Percentiles rank a stretch among this genome's conserved stretches.
Conservation (phyloP, 2,113 vertebrate genomes). For the Sylvia atricapilla region DNA sequence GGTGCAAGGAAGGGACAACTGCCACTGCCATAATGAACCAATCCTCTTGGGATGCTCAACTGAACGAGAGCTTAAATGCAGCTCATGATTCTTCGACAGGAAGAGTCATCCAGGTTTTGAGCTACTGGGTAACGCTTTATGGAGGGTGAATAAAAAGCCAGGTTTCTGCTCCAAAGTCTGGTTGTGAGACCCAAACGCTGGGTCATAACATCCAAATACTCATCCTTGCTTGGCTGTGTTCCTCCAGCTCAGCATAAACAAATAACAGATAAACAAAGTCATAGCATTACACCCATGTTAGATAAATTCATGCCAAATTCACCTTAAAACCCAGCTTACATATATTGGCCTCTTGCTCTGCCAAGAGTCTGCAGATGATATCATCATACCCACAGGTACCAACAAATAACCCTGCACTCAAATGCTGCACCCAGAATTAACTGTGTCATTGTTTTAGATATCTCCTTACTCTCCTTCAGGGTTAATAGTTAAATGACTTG, state of each 20-base stretch:
- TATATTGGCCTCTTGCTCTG: background rate
- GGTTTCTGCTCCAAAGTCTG: background rate
- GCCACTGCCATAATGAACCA: fast-evolving
- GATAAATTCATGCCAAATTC: background rate
- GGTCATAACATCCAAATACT: background rate
- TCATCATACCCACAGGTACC: constrained; percentile 25
- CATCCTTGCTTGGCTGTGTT: background rate
- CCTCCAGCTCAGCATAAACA: background rate
- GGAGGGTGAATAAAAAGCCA: background rate
- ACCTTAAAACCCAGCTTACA: background rate
- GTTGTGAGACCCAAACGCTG: background rate
- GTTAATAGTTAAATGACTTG: constrained; percentile 55
- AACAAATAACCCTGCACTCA: constrained; percentile 12
- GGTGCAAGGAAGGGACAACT: background rate
- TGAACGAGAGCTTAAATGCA: background rate
- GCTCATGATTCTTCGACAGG: fast-evolving
- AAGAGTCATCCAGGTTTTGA: background rate
- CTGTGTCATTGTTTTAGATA: constrained; percentile 47
- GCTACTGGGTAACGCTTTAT: background rate
- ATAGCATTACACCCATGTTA: background rate
- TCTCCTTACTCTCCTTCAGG: constrained; percentile 36
- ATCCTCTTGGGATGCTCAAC: fast-evolving
- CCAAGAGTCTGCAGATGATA: background rate
- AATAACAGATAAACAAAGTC: background rate
- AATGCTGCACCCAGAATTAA: background rate